Conservation (phyloP, 64 coral and sea anemone species). For the Astreopora myriophthalma region DNA sequence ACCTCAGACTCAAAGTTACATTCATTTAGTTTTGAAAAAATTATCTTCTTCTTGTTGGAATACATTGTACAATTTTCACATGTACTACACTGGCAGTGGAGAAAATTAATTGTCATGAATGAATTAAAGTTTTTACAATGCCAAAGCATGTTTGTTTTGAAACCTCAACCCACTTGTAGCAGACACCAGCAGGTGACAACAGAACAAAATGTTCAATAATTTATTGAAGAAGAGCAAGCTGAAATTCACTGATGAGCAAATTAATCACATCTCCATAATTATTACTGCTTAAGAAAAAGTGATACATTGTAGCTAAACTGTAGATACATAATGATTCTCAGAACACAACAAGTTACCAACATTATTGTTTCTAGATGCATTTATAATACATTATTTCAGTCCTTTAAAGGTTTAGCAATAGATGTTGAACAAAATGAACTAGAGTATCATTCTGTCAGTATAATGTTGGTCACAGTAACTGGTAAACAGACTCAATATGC, state of each 20-base stretch:
- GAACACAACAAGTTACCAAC: too few relatives aligned
- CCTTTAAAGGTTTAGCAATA: too few relatives aligned
- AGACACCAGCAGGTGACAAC: constrained; percentile 12
- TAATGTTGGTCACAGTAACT: too few relatives aligned
- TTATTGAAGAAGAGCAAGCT: not conserved
- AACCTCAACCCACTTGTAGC: not conserved
- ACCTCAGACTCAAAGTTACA: not conserved
- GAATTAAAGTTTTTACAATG: not conserved
- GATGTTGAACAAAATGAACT: too few relatives aligned
- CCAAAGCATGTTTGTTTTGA: constrained; percentile 8
- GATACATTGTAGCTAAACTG: too few relatives aligned
- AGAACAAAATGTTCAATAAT: constrained; percentile 22
- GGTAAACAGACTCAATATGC: too few relatives aligned
- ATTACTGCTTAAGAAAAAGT: too few relatives aligned
- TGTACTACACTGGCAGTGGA: not conserved
- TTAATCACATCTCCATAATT: not conserved
- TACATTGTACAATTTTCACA: not conserved
- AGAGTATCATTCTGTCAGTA: too few relatives aligned
- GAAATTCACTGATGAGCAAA: not conserved
- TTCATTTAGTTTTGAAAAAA: not conserved
- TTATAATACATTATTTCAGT: too few relatives aligned
- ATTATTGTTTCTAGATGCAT: too few relatives aligned
- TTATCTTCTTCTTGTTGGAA: not conserved
- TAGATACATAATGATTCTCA: too few relatives aligned
- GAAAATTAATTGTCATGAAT: not conserved